Conservation (phyloP, 2,797 vertebrate genomes). For the Steatocranus sp. region DNA sequence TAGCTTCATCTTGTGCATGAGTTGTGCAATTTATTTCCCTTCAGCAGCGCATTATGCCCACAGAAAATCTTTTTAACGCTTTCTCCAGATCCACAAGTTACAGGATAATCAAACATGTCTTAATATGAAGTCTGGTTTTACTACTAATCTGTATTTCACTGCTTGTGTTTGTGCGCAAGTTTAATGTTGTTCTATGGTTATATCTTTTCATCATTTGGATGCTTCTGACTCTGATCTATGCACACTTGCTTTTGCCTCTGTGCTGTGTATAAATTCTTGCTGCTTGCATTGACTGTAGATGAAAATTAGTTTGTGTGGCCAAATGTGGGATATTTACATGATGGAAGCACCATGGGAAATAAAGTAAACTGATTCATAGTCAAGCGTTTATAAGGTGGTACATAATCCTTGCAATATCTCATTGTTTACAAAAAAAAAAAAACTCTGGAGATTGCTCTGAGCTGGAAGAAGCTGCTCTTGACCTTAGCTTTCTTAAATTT, state of each 20-base stretch:
- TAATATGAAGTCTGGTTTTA: neutral
- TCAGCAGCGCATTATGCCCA: neutral
- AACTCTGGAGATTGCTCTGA: neutral
- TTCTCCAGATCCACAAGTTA: neutral
- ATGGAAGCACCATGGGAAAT: neutral
- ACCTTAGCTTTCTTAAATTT: neutral
- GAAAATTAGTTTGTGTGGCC: neutral
- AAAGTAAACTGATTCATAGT: neutral
- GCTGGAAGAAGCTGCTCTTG: neutral
- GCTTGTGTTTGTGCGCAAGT: neutral
- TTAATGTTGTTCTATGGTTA: neutral
- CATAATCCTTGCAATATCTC: neutral
- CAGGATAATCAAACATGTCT: neutral
- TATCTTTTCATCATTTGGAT: neutral
- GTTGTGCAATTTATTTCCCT: neutral
- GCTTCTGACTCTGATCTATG: neutral
- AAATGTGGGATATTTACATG: neutral
- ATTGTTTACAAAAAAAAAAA: neutral
- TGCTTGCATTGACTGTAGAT: neutral
- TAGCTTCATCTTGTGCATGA: neutral
- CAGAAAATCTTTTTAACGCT: neutral
- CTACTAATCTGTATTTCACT: neutral
- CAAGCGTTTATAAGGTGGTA: neutral
- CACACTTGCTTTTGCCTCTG: neutral
- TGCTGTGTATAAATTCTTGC: neutral